These are phyloP conservation scores for Rhagium mordax DNA, from an alignment of 2,888 invertebrate genomes.

Conservation along the genomic window DNA sequence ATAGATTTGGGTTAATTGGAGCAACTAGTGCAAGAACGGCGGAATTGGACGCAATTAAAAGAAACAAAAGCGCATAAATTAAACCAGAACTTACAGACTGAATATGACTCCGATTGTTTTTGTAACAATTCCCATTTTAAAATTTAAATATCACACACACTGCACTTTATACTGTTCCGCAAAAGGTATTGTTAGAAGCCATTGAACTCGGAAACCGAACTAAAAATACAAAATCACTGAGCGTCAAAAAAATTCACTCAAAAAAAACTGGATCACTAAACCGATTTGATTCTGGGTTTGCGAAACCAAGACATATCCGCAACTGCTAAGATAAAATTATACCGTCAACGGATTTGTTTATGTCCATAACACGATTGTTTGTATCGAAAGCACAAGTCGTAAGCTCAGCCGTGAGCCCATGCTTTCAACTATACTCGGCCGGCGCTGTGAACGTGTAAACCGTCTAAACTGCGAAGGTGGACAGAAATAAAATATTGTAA, in stretches of 20 bases:
- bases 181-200: neutral
- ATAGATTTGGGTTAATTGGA: constrained; percentile 40
- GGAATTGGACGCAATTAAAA: neutral
- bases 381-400: constrained; percentile 29
- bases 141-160: constrained; percentile 19
- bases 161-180: constrained; percentile 18
- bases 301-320: neutral
- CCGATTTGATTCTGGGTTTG: neutral
- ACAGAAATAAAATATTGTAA: constrained; percentile 41
- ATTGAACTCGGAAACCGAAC: constrained; percentile 12
- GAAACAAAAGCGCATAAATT: constrained; percentile 32
- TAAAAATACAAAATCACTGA: neutral
- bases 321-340: neutral
- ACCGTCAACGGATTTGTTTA: constrained; percentile 16
- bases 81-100: constrained; percentile 80
- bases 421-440: constrained; percentile 5
- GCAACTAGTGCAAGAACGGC: constrained; percentile 31
- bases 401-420: constrained; percentile 27
- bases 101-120: constrained; percentile 86
- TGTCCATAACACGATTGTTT: neutral
- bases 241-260: neutral
- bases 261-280: neutral
- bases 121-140: constrained; percentile 81
- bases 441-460: too few relatives aligned
- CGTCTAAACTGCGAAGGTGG: constrained; percentile 49